Percentiles rank a stretch among this genome's conserved stretches.
Evolutionary conservation across 2,113 vertebrate species (phyloP).

Genomic region (Triplophysa siluroides): DNA sequence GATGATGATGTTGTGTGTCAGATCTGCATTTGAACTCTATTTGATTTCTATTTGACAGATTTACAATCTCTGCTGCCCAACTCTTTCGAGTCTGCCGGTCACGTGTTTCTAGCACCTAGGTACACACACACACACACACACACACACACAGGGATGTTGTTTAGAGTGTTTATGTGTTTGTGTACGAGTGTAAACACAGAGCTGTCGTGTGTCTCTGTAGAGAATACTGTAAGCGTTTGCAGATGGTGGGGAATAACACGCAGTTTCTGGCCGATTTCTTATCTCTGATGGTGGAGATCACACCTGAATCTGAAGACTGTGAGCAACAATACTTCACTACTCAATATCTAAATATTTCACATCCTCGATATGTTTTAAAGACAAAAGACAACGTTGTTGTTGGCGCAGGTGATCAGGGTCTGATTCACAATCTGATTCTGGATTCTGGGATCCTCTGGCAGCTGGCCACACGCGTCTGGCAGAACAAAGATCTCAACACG

Average conservation of each 20-base stretch:
- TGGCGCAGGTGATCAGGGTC: conserved; percentile 85
- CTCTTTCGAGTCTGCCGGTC: conserved; percentile 95
- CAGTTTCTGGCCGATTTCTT: conserved; percentile 98
- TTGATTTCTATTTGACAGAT: conserved; percentile 81
- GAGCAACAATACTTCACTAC: conserved; percentile 62
- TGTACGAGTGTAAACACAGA: conserved; percentile 13
- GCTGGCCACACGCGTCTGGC: conserved; percentile 91
- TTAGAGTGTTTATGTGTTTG: background rate
- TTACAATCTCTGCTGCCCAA: conserved; percentile 96
- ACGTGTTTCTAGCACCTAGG: conserved; percentile 98
- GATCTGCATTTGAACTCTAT: background rate
- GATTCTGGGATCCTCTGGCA: conserved; percentile 92
- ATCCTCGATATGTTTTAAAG: background rate
- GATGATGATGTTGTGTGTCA: background rate
- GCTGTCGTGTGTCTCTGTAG: conserved; percentile 66
- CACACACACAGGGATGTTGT: background rate
- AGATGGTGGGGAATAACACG: conserved; percentile 96
- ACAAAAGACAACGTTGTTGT: background rate
- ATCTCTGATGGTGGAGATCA: conserved; percentile 95
- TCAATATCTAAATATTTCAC: background rate
- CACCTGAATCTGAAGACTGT: conserved; percentile 97
- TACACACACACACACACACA: conserved; percentile 66
- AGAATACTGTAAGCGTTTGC: conserved; percentile 96
- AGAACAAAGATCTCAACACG: conserved; percentile 93
- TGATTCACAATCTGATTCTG: conserved; percentile 95